phyloP scores from a whole-genome alignment of 2,113 vertebrate genomes.

The Lamprotornis superbus region DNA sequence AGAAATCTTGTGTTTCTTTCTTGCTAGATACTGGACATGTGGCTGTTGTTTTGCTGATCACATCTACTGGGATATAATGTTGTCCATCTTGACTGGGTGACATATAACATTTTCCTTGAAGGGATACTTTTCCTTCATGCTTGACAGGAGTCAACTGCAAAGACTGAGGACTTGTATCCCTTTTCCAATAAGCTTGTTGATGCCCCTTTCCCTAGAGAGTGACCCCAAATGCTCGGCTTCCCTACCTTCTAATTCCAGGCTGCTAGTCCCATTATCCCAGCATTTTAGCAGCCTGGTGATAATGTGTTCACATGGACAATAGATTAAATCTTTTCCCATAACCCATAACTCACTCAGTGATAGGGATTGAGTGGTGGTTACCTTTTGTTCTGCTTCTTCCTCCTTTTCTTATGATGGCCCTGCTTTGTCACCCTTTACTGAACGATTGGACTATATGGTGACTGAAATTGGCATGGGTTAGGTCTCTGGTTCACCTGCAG shows the following conservation, averaged over 20 bases:
- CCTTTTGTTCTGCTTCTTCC: background rate
- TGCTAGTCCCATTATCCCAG: background rate
- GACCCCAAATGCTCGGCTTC: background rate
- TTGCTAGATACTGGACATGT: background rate
- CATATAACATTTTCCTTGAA: background rate
- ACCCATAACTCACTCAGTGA: background rate
- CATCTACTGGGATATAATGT: background rate
- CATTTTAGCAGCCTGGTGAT: background rate
- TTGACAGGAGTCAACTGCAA: background rate
- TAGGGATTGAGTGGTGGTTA: background rate
- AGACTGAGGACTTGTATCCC: background rate
- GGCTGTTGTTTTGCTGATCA: background rate
- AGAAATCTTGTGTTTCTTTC: background rate
- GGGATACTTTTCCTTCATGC: background rate
- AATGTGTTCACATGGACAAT: background rate
- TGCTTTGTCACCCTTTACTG: background rate
- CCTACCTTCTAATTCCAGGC: background rate
- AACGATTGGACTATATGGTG: fast-evolving
- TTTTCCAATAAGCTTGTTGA: background rate
- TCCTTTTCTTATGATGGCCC: background rate
- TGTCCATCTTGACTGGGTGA: background rate
- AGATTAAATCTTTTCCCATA: background rate
- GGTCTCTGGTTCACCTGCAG: background rate
- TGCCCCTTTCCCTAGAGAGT: background rate
- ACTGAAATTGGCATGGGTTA: background rate